Evolutionary conservation across 2,888 invertebrate species (phyloP).

Genomic region (Ormyrus nitidulus): DNA sequence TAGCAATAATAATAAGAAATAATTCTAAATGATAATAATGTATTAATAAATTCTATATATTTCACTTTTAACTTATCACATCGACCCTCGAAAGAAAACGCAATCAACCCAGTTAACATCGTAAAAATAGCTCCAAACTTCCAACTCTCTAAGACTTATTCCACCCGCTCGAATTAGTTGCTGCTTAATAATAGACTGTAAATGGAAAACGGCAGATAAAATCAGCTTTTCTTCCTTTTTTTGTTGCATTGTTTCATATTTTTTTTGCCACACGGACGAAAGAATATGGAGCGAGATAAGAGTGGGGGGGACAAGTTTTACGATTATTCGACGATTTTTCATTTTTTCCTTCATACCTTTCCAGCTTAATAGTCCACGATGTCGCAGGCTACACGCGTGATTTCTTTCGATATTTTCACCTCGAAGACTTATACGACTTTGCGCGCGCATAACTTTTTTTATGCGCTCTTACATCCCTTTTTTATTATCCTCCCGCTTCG

Average conservation of each 20-base stretch:
- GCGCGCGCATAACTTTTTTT: too few species aligned
- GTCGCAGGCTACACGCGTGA: background rate
- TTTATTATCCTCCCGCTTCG: too few species aligned
- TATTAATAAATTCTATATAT: background rate
- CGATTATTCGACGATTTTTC: background rate
- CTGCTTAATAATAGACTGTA: background rate
- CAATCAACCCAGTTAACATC: background rate
- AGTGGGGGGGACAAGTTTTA: conserved; percentile 7
- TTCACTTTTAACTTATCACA: conserved; percentile 31
- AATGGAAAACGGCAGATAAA: background rate
- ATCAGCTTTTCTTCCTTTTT: background rate
- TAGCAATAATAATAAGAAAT: conserved; percentile 23
- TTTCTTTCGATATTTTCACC: background rate
- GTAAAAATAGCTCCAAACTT: background rate
- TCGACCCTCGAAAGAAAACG: conserved; percentile 9
- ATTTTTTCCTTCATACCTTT: background rate
- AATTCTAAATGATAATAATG: background rate
- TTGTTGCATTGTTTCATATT: background rate
- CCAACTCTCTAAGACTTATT: background rate
- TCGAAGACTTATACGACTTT: too few species aligned
- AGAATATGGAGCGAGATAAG: background rate
- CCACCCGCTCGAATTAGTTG: background rate
- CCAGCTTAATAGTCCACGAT: background rate
- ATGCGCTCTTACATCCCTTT: too few species aligned
- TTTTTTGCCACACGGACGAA: background rate